Conservation (phyloP, 1,140 invertebrate genomes). For the Drosophila repleta region DNA sequence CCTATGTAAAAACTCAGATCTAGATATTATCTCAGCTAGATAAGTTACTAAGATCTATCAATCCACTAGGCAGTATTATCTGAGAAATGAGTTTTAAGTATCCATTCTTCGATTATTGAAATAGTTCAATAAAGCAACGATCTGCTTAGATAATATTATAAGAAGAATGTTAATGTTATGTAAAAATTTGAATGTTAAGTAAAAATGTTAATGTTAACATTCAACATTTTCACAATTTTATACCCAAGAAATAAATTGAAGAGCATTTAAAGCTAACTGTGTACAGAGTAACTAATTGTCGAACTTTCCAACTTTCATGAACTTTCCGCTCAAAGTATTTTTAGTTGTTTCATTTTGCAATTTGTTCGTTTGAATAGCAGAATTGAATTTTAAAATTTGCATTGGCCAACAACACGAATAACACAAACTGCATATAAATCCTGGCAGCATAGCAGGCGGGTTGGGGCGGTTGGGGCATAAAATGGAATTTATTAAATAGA, state of each 20-base stretch:
- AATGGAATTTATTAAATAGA: slow-evolving; percentile 82
- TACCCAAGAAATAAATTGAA: too few species aligned
- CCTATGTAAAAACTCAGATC: too few species aligned
- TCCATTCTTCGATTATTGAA: too few species aligned
- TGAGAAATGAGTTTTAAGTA: too few species aligned
- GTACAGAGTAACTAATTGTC: slow-evolving; percentile 7
- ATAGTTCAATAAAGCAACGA: too few species aligned
- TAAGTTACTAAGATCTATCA: too few species aligned
- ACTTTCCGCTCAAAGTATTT: not conserved
- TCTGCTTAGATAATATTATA: too few species aligned
- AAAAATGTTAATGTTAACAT: too few species aligned
- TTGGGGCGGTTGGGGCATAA: slow-evolving; percentile 23
- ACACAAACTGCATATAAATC: slow-evolving; percentile 67
- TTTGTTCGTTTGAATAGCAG: slow-evolving; percentile 61
- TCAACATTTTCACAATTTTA: not conserved
- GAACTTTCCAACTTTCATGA: not conserved
- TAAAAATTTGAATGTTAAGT: too few species aligned
- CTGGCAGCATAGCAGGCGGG: slow-evolving; percentile 17
- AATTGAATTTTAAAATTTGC: slow-evolving; percentile 80
- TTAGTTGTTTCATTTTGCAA: slow-evolving; percentile 33
- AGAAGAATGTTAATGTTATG: too few species aligned
- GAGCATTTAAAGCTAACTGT: not conserved
- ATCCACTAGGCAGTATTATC: too few species aligned
- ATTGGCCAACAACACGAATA: slow-evolving; percentile 64
- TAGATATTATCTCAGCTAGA: too few species aligned